Percentiles rank a stretch among this genome's conserved stretches.
phyloP scores from a whole-genome alignment of 2,113 vertebrate species.

The Gobius niger region DNA sequence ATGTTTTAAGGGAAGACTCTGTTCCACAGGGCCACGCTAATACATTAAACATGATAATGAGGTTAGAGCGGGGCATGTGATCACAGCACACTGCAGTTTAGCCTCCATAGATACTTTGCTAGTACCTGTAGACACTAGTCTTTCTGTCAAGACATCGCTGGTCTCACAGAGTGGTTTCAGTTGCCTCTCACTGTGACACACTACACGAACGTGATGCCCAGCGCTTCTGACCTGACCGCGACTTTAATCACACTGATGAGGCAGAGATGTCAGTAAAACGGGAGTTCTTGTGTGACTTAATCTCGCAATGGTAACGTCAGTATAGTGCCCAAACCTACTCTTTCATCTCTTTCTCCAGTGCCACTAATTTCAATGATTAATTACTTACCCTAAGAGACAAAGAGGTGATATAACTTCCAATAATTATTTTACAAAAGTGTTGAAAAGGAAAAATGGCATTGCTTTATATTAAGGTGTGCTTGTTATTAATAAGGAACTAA shows the following conservation, averaged over 20 bases:
- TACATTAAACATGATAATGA: conserved; percentile 11
- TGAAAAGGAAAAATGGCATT: not conserved
- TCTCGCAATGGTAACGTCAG: not conserved
- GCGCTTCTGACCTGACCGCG: not conserved
- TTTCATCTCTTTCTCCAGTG: not conserved
- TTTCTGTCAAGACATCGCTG: conserved; percentile 1
- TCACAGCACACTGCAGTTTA: not conserved
- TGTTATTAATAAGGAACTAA: no score
- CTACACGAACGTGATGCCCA: not conserved
- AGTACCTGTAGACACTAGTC: not conserved
- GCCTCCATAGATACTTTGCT: not conserved
- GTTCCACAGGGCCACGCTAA: not conserved
- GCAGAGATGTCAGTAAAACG: no score
- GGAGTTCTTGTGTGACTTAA: not conserved
- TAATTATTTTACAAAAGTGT: not conserved
- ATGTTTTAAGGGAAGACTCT: not conserved
- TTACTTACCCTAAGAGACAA: not conserved
- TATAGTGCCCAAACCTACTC: not conserved
- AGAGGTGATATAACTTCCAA: not conserved
- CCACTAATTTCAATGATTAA: not conserved
- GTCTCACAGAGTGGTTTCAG: not conserved
- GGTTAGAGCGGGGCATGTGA: not conserved
- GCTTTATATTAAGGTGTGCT: no score
- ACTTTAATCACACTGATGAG: not conserved
- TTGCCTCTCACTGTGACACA: not conserved